Evolutionary conservation across 2,888 invertebrate genomes (phyloP).

Genomic region (Eutolmus rufibarbis): DNA sequence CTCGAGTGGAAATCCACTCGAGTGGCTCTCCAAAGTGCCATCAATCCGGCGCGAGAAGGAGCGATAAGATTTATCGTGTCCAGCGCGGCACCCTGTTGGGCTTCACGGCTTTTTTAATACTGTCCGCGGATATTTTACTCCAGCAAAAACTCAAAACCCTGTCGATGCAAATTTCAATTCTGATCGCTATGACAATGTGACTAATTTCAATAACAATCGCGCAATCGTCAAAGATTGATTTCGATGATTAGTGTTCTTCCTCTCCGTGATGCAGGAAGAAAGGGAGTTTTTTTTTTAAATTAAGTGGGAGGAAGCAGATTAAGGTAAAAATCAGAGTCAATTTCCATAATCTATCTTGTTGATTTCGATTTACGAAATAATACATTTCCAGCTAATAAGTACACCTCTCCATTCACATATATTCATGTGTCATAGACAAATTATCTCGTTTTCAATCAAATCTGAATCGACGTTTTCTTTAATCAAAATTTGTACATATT

Average conservation of each 20-base stretch:
- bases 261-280: neutral
- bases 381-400: neutral
- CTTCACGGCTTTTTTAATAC: neutral
- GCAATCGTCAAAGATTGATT: neutral
- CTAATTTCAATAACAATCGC: neutral
- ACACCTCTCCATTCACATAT: neutral
- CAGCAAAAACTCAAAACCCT: neutral
- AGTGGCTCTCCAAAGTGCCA: neutral
- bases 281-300: neutral
- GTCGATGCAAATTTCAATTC: neutral
- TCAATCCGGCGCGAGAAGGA: neutral
- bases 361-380: neutral
- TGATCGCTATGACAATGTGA: neutral
- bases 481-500: no score
- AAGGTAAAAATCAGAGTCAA: neutral
- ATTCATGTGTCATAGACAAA: neutral
- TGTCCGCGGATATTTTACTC: neutral
- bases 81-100: neutral
- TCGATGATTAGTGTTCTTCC: neutral
- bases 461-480: no score
- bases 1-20: neutral
- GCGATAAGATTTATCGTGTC: neutral
- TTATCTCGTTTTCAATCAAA: neutral
- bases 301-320: neutral
- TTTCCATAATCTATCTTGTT: neutral